phyloP scores from a whole-genome alignment of 1,140 invertebrate genomes.

The Ceratitis capitata region DNA sequence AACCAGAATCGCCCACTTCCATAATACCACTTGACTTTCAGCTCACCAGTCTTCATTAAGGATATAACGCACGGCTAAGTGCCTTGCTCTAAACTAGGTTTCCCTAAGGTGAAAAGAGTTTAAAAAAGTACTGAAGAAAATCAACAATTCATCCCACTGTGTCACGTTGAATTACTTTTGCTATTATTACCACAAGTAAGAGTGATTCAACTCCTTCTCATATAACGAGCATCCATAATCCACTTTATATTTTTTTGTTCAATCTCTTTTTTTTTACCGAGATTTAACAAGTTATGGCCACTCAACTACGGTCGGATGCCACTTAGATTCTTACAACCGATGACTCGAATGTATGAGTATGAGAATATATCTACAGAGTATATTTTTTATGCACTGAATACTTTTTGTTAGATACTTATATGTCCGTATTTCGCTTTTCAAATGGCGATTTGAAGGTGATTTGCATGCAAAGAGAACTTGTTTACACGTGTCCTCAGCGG shows the following conservation, averaged over 20 bases:
- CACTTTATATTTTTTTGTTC: constrained; percentile 14
- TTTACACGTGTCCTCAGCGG: background rate
- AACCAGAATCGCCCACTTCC: too few relatives aligned
- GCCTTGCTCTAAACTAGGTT: too few relatives aligned
- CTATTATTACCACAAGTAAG: background rate
- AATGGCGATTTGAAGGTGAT: background rate
- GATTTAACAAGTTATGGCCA: constrained; percentile 28
- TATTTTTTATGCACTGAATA: background rate
- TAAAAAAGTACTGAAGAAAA: too few relatives aligned
- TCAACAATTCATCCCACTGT: too few relatives aligned
- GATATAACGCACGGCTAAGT: too few relatives aligned
- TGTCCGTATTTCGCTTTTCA: background rate
- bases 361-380: too few relatives aligned
- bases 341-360: background rate
- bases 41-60: too few relatives aligned
- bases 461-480: constrained; percentile 11
- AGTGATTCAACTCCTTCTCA: background rate
- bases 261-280: background rate
- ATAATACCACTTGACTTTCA: too few relatives aligned
- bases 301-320: background rate
- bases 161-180: background rate
- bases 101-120: too few relatives aligned
- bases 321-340: background rate
- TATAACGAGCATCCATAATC: background rate
- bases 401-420: background rate